Percentiles rank a stretch among this genome's conserved stretches.
Evolutionary conservation across 30 jellyfish, hydroid and myxozoan genomes (phyloP).

Genomic region (Mastigias papua): DNA sequence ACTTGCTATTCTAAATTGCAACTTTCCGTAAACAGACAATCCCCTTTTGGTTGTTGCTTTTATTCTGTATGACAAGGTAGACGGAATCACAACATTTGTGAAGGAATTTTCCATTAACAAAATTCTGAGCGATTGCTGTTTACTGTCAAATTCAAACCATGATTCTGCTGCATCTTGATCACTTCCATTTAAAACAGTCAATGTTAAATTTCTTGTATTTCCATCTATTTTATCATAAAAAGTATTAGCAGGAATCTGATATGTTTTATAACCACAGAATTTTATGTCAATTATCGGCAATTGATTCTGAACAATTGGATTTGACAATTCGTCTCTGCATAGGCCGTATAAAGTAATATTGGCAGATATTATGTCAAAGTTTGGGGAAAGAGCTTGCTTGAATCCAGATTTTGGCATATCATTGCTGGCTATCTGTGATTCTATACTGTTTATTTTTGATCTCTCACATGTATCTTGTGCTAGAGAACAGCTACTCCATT

Average conservation of each 20-base stretch:
- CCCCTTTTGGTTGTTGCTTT: slow-evolving; percentile 92
- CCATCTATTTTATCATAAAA: slow-evolving; percentile 89
- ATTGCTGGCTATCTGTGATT: slow-evolving; percentile 2
- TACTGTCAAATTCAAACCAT: slow-evolving; percentile 66
- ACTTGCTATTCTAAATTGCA: slow-evolving; percentile 42
- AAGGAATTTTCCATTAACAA: slow-evolving; percentile 37
- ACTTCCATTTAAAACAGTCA: slow-evolving; percentile 36
- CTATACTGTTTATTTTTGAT: slow-evolving; percentile 8
- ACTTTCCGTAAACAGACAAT: slow-evolving; percentile 38
- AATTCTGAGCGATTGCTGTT: slow-evolving; percentile 47
- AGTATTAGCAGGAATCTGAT: slow-evolving; percentile 77
- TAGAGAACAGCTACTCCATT: slow-evolving; percentile 79
- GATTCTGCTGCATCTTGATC: slow-evolving; percentile 32
- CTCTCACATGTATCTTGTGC: slow-evolving; percentile 67
- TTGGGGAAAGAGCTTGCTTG: slow-evolving; percentile 47
- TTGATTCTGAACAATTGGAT: slow-evolving; percentile 82
- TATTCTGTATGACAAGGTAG: slow-evolving; percentile 30
- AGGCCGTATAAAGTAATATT: slow-evolving; percentile 43
- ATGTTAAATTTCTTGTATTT: slow-evolving; percentile 62
- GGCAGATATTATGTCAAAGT: slow-evolving; percentile 27
- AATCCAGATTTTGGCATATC: slow-evolving; percentile 48
- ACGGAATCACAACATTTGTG: slow-evolving; percentile 10
- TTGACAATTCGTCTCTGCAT: slow-evolving; percentile 64
- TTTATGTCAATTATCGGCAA: slow-evolving; percentile 56
- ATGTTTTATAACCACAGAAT: slow-evolving; percentile 68